Base-by-base conservation (phyloP, 2,888 invertebrate species). In the Temnothorax ravouxi region DNA sequence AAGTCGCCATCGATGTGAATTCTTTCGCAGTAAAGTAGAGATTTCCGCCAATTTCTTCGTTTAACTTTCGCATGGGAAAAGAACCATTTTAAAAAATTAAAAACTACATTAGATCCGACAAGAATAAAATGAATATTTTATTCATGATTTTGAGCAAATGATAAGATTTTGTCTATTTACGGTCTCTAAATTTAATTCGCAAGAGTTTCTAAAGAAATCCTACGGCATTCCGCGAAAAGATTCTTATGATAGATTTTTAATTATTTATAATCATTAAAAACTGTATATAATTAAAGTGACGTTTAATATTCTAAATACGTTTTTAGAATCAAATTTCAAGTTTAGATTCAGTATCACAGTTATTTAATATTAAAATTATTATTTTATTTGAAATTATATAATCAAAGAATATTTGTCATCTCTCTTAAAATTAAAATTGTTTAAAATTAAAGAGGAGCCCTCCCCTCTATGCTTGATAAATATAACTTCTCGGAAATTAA, bases 1-100 rank as follows among this genome's bases (percentile, higher is more conserved):
- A 67, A 72, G 88, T 71, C 77, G 75, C 87, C 84, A 89, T 89
- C 52, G 59, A 66, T 50, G 83, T 56, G 83, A 88, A 85, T 88
- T 82, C 67, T 66, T 88, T 85, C 80, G 41, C 69, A 34, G 41
- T 61, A 34, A 67, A 41, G 11, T 21, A 41, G 44, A 83, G 83
- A 61, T 44, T 62, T 75, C 13, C 52, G 41, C 0, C 25, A 29
- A 44, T 41, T 52, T 41, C 50, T 47, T 74, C 5, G 47, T 62
- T 62, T 47, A 21, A 75, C 21, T 75, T 75, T 62, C 34, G 15
- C 38, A 15, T 4, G 13, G 6, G 13, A 61, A 25, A 13, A 18
- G 9, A 54, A 25, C 0, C 5, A 21, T 34, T 21, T 3, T 11
- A 0, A 29, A 29, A 29, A 47, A n/a, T 15, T 25, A 18, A n/a